Conservation (phyloP, 2,888 invertebrate genomes). For the Lasius platythorax region DNA sequence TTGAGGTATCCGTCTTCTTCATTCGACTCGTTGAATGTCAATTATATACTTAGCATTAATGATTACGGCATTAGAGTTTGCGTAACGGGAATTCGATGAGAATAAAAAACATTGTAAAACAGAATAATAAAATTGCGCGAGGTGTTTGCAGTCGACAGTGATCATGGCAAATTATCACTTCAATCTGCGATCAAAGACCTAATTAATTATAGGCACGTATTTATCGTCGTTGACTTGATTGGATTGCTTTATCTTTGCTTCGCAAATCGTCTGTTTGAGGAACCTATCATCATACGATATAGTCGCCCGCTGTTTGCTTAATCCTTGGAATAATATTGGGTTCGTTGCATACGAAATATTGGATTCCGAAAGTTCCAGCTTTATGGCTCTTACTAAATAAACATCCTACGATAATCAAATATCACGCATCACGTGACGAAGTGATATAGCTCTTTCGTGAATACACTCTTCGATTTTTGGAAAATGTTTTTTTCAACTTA, state of each 20-base stretch:
- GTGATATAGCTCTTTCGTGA: neutral
- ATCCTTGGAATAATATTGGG: slow-evolving; percentile 1
- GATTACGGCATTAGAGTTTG: neutral
- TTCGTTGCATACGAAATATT: neutral
- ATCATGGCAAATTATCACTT: neutral
- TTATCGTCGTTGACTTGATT: neutral
- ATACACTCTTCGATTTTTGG: neutral
- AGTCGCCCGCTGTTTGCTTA: neutral
- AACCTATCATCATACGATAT: neutral
- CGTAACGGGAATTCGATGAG: neutral
- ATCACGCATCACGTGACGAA: neutral
- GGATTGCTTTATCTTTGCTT: neutral
- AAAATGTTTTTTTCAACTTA: neutral
- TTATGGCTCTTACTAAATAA: neutral
- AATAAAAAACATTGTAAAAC: neutral
- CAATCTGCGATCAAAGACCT: neutral
- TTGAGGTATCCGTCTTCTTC: neutral
- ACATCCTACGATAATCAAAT: slow-evolving; percentile 5
- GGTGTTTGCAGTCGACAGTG: neutral
- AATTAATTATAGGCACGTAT: slow-evolving; percentile 2
- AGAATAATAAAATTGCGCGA: slow-evolving; percentile 6
- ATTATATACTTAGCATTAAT: neutral
- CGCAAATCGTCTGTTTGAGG: slow-evolving; percentile 15
- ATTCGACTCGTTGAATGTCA: neutral
- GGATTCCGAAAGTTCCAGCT: neutral